Base-by-base conservation (phyloP, 2,888 invertebrate species). In the Drosophila paracracens region DNA sequence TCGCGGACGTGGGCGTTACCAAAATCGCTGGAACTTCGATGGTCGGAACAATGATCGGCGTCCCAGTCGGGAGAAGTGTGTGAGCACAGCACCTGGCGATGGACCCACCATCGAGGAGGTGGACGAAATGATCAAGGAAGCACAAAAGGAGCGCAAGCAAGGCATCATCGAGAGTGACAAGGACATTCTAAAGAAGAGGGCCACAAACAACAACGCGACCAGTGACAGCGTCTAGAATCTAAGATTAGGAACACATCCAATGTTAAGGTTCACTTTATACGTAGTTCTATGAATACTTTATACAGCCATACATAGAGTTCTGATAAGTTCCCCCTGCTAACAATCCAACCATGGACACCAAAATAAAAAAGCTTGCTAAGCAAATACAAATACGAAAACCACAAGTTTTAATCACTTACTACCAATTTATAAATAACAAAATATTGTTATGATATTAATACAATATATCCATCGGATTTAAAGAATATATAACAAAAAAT, bases 61-160 rank as follows among this genome's bases (percentile, higher is more conserved):
- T 5, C 52, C 36, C 6, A 76, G 79, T 94, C 81, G 94, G 94
- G 80, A 94, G 94, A 78, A 94, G 94, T 68, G 93, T 90, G 90
- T 79, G 93, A 94, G 81, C 8, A 50, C 74, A 46, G 46, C 46
- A 52, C 52, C 73, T 16, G 74, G 79, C 10, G 89, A 89, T 31
- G 92, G 90, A 4, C 92, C 92, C 16, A 90, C 94, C 82, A 79
- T 94, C 59, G 94, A 94, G 70, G 95, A 95, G 82, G 94, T 94
- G 90, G 94, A 95, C 85, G 94, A 94, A 83, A 94, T 94, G 82
- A 92, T 95, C 50, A 94, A 92, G 79, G 94, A 94, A 84, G 94
- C 94, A 16, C 94, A 94, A 89, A 94, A 94, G 80, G 94, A 94
- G 76, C 94, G 94, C 65, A 95, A 94, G 81, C 94, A 94, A 79